These are phyloP conservation scores for Buathra laborator DNA, from an alignment of 2,888 invertebrate genomes.

Conservation along the genomic window DNA sequence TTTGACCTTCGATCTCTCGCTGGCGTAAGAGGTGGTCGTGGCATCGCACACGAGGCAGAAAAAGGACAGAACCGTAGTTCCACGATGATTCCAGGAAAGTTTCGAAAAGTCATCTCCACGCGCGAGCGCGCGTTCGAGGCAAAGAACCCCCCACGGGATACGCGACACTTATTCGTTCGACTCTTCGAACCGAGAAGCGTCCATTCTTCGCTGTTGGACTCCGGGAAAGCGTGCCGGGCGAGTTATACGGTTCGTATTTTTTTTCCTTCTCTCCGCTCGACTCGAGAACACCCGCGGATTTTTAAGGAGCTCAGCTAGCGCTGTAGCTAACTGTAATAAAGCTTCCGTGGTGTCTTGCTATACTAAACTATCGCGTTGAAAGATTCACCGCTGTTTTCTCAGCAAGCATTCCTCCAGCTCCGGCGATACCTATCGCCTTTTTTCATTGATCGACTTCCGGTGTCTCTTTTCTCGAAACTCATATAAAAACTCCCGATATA, in stretches of 20 bases:
- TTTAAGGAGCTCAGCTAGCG: conserved; percentile 44
- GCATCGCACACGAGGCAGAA: conserved; percentile 4
- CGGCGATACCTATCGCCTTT: conserved; percentile 31
- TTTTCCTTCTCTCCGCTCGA: conserved; percentile 17
- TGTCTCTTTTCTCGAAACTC: conserved; percentile 16
- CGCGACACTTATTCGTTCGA: conserved; percentile 54
- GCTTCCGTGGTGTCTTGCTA: conserved; percentile 42
- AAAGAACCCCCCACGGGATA: conserved; percentile 42
- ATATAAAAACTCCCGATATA: neutral
- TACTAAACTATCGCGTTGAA: conserved; percentile 68
- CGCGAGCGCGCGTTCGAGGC: conserved; percentile 10
- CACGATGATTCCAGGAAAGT: conserved; percentile 51
- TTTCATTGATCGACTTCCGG: conserved; percentile 43
- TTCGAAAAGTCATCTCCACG: conserved; percentile 34
- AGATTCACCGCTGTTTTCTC: conserved; percentile 77
- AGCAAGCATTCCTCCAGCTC: conserved; percentile 40
- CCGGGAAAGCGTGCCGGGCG: conserved; percentile 52
- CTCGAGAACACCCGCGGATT: conserved; percentile 61
- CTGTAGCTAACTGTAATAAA: conserved; percentile 24
- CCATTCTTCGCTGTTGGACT: conserved; percentile 42
- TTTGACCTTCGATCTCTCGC: conserved; percentile 17
- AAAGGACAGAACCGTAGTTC: conserved; percentile 19
- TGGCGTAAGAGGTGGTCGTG: neutral
- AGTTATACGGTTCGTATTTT: conserved; percentile 42
- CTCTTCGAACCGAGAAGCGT: conserved; percentile 22